phyloP scores from a whole-genome alignment of 2,113 vertebrate genomes.

The Machaerirhynchus nigripectus region DNA sequence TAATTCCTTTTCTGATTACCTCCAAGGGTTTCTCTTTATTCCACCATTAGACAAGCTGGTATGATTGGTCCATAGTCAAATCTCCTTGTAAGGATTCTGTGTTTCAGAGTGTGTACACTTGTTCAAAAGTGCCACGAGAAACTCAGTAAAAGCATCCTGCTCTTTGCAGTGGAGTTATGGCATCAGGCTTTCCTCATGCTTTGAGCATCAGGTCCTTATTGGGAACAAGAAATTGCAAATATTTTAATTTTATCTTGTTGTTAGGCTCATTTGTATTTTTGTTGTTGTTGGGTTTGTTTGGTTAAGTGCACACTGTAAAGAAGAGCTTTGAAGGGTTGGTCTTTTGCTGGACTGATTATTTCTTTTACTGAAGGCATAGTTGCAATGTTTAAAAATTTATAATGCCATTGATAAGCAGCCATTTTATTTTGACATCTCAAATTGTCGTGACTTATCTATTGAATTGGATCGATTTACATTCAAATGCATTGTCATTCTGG shows the following conservation, averaged over 20 bases:
- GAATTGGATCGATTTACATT: not conserved
- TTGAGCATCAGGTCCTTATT: not conserved
- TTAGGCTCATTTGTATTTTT: not conserved
- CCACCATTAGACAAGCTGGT: not conserved
- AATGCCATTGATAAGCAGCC: not conserved
- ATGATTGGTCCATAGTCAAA: not conserved
- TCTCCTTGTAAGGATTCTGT: not conserved
- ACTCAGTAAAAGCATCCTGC: not conserved
- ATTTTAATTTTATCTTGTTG: not conserved
- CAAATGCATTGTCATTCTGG: not conserved
- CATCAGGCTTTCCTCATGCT: not conserved
- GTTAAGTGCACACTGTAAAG: not conserved
- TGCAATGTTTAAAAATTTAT: not conserved
- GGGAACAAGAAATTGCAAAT: not conserved
- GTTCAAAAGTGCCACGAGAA: not conserved
- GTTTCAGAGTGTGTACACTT: not conserved
- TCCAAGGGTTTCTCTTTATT: not conserved
- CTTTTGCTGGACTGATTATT: not conserved
- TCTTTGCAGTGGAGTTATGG: not conserved
- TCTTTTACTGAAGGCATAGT: not conserved
- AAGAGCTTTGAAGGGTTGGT: not conserved
- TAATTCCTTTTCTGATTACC: not conserved
- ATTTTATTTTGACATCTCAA: not conserved
- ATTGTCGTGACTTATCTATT: not conserved
- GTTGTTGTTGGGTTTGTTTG: not conserved